Base-by-base conservation (phyloP, 2,797 vertebrate species). In the Parotocinclus haroldoi region DNA sequence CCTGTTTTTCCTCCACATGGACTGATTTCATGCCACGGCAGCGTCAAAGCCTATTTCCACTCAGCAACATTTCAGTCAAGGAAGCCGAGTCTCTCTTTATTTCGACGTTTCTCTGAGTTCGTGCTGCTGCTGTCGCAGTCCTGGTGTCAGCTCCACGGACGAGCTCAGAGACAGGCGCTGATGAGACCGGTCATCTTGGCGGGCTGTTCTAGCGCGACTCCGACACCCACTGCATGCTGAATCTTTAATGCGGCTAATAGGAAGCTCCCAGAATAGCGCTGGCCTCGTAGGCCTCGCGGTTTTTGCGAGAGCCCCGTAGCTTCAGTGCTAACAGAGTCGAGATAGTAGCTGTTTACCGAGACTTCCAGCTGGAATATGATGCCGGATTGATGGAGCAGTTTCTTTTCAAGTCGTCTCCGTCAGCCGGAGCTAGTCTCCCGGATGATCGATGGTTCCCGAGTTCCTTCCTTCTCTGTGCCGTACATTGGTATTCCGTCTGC, bases 241-340 rank as follows among this genome's bases (percentile, higher is more conserved):
- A 88, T 86, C 83, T 88, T 88, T 88, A 85, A 89, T 83, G 14
- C 81, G 77, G 80, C 83, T 89, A 88, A 89, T 89, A 84, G 84
- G 54, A 11, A 14, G 19, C 13, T 44, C 86, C 82, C 79, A 83
- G 84, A 89, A 89, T 89, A 89, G 86, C 85, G 79, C 82, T 79
- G 77, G 83, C 86, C 80, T 82, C 83, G 79, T 80, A 79, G 84
- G 84, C 82, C 74, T 64, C 68, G 71, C 70, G 77, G 27, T 10
- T 81, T n/a, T 78, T 78, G 69, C 73, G 38, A 27, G 63, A 73
- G 70, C 62, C 61, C 10, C 66, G 50, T 51, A 52, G 76, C 72
- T 63, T 36, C 14, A 5, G 10, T 16, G 9, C 37, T 66, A n/a
- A 18, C 17, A 14, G 44, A 9, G 9, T 19, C 4, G 44, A 10